These are phyloP conservation scores for Sinella curviseta DNA, from an alignment of 1,140 invertebrate genomes.

Conservation along the genomic window DNA sequence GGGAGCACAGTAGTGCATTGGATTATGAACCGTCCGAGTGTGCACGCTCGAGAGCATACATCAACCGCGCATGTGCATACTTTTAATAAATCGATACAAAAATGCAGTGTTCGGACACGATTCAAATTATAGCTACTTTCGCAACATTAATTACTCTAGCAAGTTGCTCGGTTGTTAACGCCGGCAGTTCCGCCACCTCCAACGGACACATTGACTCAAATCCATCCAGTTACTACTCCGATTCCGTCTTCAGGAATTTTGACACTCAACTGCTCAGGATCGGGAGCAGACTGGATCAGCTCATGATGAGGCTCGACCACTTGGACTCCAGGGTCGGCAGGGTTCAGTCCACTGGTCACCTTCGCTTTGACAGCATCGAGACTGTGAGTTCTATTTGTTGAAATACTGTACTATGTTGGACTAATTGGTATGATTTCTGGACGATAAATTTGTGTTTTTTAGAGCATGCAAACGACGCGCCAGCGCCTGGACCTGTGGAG, in stretches of 20 bases:
- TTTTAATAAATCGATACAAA: neutral
- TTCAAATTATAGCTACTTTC: no score
- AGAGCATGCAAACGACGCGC: constrained; percentile 30
- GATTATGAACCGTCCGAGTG: neutral
- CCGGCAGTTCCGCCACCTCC: no score
- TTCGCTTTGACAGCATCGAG: constrained; percentile 37
- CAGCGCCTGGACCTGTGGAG: constrained; percentile 42
- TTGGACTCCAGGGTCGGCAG: constrained; percentile 41
- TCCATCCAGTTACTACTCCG: neutral
- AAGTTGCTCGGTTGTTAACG: no score
- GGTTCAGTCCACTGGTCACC: constrained; percentile 18
- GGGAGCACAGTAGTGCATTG: neutral
- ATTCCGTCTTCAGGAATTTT: neutral
- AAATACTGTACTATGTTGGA: neutral
- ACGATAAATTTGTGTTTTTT: neutral
- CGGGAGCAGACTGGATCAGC: constrained; percentile 27
- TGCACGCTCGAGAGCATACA: neutral
- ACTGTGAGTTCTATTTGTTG: constrained; percentile 32
- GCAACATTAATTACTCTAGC: no score
- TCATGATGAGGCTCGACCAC: constrained; percentile 42
- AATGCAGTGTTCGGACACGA: neutral
- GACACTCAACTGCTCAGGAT: constrained; percentile 1
- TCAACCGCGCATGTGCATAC: no score
- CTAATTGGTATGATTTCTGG: neutral
- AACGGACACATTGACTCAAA: no score